Evolutionary conservation across 2,113 vertebrate species (phyloP).

Genomic region (Myotis davidii): DNA sequence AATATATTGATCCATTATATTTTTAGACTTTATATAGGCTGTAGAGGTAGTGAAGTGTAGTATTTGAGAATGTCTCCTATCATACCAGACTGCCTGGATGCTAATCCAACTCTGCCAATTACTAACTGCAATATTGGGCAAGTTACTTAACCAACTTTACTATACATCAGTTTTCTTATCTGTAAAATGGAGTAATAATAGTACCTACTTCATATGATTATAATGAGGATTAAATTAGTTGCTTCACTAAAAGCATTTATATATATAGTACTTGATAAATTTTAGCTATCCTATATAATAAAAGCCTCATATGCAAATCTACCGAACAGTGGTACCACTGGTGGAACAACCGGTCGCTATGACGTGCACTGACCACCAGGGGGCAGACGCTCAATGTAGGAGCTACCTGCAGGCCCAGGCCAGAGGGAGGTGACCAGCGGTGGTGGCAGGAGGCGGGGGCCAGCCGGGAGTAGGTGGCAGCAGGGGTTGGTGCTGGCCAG

Average conservation of each 20-base stretch:
- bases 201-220: not conserved
- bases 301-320: too few species aligned
- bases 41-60: not conserved
- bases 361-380: too few species aligned
- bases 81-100: not conserved
- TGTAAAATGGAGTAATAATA: slow-evolving; percentile 16
- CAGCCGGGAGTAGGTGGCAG: too few species aligned
- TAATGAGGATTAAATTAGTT: slow-evolving; percentile 25
- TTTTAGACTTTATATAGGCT: not conserved
- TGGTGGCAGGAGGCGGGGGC: too few species aligned
- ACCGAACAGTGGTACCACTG: too few species aligned
- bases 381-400: too few species aligned
- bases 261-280: not conserved
- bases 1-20: slow-evolving; percentile 1
- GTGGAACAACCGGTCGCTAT: too few species aligned
- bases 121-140: not conserved
- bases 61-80: not conserved
- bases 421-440: too few species aligned
- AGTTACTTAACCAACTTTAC: not conserved
- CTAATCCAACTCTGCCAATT: not conserved
- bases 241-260: not conserved
- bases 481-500: too few species aligned
- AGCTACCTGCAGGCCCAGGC: too few species aligned
- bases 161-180: slow-evolving; percentile 29
- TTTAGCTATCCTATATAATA: slow-evolving; percentile 13